Evolutionary conservation across 1,140 invertebrate species (phyloP), one percentile per base, ranked within the genome.

Genomic region (Oryctes rhinoceros): DNA sequence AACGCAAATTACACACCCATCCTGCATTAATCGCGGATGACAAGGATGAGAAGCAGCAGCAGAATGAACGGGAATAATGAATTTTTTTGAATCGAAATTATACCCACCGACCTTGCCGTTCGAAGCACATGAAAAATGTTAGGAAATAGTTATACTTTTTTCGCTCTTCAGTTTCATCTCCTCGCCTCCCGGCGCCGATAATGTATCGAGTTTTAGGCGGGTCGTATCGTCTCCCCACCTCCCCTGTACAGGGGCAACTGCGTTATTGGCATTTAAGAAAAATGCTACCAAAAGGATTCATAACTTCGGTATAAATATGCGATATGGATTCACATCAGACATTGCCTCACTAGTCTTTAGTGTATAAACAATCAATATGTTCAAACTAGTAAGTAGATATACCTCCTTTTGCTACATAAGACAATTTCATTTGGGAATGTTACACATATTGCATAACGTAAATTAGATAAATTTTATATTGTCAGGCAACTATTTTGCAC

Each of bases 361-460:
- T 71, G 65, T 71, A 71, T 71, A 76, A 76, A 44, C 75, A 76
- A 76, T 47, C 75, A 39, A 76, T 18, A 76, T 76, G 75, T 76
- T 76, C 75, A 76, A 76, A 76, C 47, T 76, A 76, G 75, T 76
- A 76, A 76, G 75, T 76, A 59, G 15, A n/a, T n/a, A 59, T 59
- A n/a, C 10, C 24, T 37, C 24, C 13, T 35, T 11, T 30, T 74
- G 35, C 24, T 74, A 37, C 35, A 74, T 62, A 62, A 62, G 20
- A 4, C 5, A 62, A 11, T 39, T 39, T 39, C 39, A 7, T 39
- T 3, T 39, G 39, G 39, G 39, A 39, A 39, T 39, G n/a, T n/a
- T n/a, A n/a, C n/a, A n/a, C n/a, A n/a, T n/a, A n/a, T n/a, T n/a
- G n/a, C n/a, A n/a, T n/a, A n/a, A n/a, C n/a, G n/a, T n/a, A 39